Base-by-base conservation (phyloP, 2,888 invertebrate species). In the Brenthis daphne region DNA sequence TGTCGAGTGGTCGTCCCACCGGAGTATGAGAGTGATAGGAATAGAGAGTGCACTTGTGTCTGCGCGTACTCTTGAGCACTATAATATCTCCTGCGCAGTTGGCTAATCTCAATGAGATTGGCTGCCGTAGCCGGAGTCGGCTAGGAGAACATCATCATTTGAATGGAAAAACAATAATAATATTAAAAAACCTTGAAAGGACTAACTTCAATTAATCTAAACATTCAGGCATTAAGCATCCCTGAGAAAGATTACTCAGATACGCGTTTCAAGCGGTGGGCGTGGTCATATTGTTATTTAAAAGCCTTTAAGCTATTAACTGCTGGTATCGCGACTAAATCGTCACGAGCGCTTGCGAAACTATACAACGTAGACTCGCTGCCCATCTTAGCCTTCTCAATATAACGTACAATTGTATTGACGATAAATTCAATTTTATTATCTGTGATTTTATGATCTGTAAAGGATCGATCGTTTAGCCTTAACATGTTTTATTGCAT, bases 231-330 rank as follows among this genome's bases (percentile, higher is more conserved):
- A 60, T 63, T 68, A 72, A 70, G 75, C 84, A 87, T 88, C 86
- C 87, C 86, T 89, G 87, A 86, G 88, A 89, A 86, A 88, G 88
- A 89, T 89, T 82, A 73, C 54, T 60, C 71, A 72, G 87, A 89
- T 89, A 84, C 74, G 78, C 79, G 80, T 85, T 70, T 84, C 83
- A 82, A 81, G 80, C 79, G 76, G 83, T 83, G 81, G 90, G 90
- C 89, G 90, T 84, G 81, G 80, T 78, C 77, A 82, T 85, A 88
- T 90, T 89, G 89, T 89, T 89, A 85, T 86, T 88, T 86, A 88
- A 87, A 88, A 86, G 86, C 87, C 84, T 84, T 77, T 81, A 77
- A 82, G 82, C 83, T 80, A 86, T 88, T 89, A 87, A 81, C 80
- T 80, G 76, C 74, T 72, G 79, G 73, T 84, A 85, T 85, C 86